phyloP scores from a whole-genome alignment of 2,113 vertebrate genomes.

The Callipepla californica region DNA sequence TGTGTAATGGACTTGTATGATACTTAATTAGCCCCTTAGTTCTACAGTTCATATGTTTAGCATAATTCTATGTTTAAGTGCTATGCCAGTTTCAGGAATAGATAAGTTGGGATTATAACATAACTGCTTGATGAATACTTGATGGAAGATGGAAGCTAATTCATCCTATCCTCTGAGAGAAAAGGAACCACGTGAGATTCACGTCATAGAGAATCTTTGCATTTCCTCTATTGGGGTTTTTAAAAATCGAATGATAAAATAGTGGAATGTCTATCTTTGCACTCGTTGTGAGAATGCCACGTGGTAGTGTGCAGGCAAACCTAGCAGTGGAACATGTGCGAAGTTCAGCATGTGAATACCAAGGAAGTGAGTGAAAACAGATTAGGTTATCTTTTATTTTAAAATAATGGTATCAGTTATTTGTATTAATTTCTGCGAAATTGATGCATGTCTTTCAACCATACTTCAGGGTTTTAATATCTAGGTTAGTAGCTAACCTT shows the following conservation, averaged over 20 bases:
- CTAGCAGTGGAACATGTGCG: not conserved
- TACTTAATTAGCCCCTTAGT: not conserved
- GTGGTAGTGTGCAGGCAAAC: not conserved
- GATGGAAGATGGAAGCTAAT: not conserved
- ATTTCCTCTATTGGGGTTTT: not conserved
- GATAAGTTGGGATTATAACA: constrained; percentile 26
- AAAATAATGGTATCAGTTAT: not conserved
- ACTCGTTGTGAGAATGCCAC: not conserved
- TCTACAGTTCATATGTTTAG: not conserved
- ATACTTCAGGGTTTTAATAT: not conserved
- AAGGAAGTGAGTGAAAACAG: not conserved
- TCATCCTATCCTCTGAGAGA: not conserved
- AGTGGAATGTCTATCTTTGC: not conserved
- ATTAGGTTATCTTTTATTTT: not conserved
- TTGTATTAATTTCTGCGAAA: not conserved
- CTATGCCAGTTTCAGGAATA: not conserved
- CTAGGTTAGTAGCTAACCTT: not conserved
- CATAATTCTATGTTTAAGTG: not conserved
- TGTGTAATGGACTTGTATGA: not conserved
- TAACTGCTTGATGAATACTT: constrained; percentile 15
- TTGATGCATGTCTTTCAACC: not conserved
- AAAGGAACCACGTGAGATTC: not conserved
- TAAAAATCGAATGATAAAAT: not conserved
- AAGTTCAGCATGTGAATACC: not conserved
- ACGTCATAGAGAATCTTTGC: not conserved